These are phyloP conservation scores for Pandemis cinnamomeana DNA, from an alignment of 2,888 invertebrate genomes.

Conservation along the genomic window DNA sequence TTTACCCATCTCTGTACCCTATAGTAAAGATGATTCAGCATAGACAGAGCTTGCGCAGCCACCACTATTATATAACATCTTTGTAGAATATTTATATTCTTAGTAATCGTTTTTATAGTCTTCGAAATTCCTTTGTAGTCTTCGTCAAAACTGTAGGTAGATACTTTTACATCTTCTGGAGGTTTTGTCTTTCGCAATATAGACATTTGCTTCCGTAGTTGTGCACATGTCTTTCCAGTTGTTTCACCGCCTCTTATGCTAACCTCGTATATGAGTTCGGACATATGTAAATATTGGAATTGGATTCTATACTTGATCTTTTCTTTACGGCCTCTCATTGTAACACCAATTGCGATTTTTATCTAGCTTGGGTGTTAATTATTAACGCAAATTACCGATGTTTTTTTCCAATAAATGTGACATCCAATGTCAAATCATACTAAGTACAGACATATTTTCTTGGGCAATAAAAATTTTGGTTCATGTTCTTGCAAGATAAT, in stretches of 20 bases:
- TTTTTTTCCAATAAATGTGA: not conserved
- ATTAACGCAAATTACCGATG: not conserved
- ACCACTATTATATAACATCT: not conserved
- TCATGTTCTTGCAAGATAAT: not conserved
- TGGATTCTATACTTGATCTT: not conserved
- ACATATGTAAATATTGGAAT: slow-evolving; percentile 8
- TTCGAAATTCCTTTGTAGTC: slow-evolving; percentile 8
- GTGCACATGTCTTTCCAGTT: not conserved
- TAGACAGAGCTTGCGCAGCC: not conserved
- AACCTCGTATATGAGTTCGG: slow-evolving; percentile 9
- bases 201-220: slow-evolving; percentile 10
- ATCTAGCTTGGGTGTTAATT: not conserved
- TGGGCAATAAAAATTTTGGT: not conserved
- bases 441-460: not conserved
- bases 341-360: not conserved
- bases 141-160: slow-evolving; percentile 1
- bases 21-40: slow-evolving; percentile 15
- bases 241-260: slow-evolving; percentile 2
- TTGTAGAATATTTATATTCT: not conserved
- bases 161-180: not conserved
- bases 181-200: not conserved
- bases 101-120: slow-evolving; percentile 4
- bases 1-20: slow-evolving; percentile 7
- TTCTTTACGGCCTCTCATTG: not conserved
- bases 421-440: not conserved